phyloP scores from a whole-genome alignment of 2,797 vertebrate genomes.

The Smutsia gigantea region DNA sequence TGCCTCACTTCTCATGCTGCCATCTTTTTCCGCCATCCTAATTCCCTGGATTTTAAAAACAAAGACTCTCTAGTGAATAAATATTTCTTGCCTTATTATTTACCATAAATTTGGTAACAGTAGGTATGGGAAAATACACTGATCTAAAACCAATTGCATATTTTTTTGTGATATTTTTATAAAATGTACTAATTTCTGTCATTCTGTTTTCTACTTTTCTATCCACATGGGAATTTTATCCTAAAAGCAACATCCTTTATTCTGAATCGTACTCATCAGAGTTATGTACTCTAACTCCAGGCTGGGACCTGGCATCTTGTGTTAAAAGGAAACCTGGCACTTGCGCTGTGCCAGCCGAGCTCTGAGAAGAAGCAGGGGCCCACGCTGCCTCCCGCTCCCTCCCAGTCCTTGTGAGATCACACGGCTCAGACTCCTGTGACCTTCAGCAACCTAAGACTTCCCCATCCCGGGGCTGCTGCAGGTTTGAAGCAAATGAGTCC shows the following conservation, averaged over 20 bases:
- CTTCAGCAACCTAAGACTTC: not conserved
- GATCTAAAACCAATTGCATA: not conserved
- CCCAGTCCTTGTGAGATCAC: not conserved
- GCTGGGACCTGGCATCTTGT: not conserved
- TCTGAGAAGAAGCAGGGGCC: not conserved
- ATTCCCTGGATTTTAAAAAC: not conserved
- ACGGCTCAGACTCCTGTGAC: not conserved
- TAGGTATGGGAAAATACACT: not conserved
- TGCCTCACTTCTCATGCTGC: no score
- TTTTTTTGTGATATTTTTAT: conserved; percentile 13
- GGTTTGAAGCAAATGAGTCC: not conserved
- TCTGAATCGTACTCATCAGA: not conserved
- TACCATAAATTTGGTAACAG: conserved; percentile 43
- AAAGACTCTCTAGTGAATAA: not conserved
- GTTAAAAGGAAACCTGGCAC: not conserved
- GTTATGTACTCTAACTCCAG: not conserved
- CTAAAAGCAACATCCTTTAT: not conserved
- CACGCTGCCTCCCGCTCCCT: not conserved
- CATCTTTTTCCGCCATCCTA: no score
- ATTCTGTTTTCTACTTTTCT: not conserved
- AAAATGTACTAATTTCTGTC: conserved; percentile 1
- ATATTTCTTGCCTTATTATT: conserved; percentile 10
- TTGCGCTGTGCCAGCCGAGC: no score
- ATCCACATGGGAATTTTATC: not conserved
- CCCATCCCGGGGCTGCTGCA: fast-evolving